Evolutionary conservation across 2,888 invertebrate species (phyloP), one percentile per base, ranked within the genome.

Genomic region (Drosophila quasianomalipes): DNA sequence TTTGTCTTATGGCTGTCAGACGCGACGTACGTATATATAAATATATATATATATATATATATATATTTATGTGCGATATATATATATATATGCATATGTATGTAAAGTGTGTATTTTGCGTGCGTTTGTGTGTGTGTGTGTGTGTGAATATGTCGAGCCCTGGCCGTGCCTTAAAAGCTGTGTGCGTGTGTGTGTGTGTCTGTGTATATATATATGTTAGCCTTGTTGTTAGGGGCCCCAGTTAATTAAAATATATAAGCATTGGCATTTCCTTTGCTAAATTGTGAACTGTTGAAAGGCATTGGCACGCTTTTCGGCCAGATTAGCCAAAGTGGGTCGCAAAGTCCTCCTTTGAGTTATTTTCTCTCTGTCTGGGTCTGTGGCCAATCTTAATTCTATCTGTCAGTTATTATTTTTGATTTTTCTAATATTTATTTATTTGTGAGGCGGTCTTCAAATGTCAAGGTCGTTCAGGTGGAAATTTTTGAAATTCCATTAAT

Each of bases 191-290:
- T 66, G 53, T 60, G 44, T 47, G 47, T 55, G 41, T 55, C 28
- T 72, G n/a, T 67, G 55, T 53, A 64, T 70, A 37, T 68, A 26
- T 47, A 26, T 26, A 2, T 58, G 37, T 28, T 47, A 16, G 44
- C 35, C 30, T n/a, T 55, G 49, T 54, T 60, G 37, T 58, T 26
- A n/a, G 28, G 49, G 39, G n/a, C 51, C 28, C 54, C 39, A 80
- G 78, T 82, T 86, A 81, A 86, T 86, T 86, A 86, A 89, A 86
- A 89, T 84, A 82, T 81, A 83, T 76, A 70, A 69, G 65, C 57
- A 76, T 76, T 76, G 76, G 59, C 67, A 62, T 73, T 65, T 66
- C 71, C 66, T 74, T 74, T 64, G 64, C 73, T 75, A 76, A 83
- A 79, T 75, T 70, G 74, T 71, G 65, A 76, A 69, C 75, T 83